Conservation (phyloP, 2,113 vertebrate genomes). For the Peromyscus polionotus region DNA sequence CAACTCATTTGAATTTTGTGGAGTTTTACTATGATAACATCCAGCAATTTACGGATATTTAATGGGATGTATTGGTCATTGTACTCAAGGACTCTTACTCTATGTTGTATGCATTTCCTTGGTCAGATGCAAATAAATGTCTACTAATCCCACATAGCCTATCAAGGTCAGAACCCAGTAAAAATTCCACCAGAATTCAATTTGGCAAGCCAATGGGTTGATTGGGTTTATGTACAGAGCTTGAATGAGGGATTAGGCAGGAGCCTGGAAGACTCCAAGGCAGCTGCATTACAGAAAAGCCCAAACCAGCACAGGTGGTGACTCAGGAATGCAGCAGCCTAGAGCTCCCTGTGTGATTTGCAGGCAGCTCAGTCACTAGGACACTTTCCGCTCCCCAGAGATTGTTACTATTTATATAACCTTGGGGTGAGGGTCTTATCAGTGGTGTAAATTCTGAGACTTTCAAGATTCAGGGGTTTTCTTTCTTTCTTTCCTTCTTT, state of each 20-base stretch:
- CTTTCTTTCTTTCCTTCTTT: neutral
- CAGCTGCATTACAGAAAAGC: neutral
- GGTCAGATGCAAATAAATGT: neutral
- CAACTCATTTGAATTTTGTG: neutral
- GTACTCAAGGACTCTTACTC: neutral
- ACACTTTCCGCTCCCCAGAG: neutral
- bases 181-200: neutral
- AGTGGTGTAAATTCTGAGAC: neutral
- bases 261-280: neutral
- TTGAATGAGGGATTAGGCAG: neutral
- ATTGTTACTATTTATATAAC: neutral
- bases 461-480: neutral
- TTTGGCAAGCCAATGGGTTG: neutral
- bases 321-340: too few relatives aligned
- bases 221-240: neutral
- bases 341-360: too few relatives aligned
- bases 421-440: neutral
- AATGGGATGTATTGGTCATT: neutral
- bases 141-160: neutral
- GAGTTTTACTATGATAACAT: constrained; percentile 5
- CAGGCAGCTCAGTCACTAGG: neutral
- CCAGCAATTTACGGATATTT: neutral
- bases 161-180: too few relatives aligned
- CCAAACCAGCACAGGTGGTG: neutral
- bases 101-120: neutral